Base-by-base conservation (phyloP, 92 coral and sea anemone genomes). In the Paramuricea clavata region DNA sequence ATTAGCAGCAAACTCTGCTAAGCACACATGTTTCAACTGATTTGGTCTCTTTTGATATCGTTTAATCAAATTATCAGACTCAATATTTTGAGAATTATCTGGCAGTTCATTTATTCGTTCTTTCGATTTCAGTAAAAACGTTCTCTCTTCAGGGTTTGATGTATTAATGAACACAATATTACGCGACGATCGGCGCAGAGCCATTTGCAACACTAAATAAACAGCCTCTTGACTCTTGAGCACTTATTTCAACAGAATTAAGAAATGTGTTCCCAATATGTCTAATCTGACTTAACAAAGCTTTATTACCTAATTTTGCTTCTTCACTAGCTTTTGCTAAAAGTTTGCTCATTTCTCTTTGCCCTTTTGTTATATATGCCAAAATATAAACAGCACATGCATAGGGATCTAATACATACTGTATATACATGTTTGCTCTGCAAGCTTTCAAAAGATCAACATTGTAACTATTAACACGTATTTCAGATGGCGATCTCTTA, bases 161-260 rank as follows among this genome's bases (percentile, higher is more conserved):
- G 91, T 93, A 47, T 86, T 93, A 39, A 93, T 88, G 74, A 93
- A 91, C 60, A 12, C 28, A 16, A 62, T 2, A 10, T 62, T 2
- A 9, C 34, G 34, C 1, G 70, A 56, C 1, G 93, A 81, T 69
- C 87, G 42, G 25, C 89, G 84, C 82, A 93, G 31, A 27, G 92
- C 91, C 87, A 93, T 90, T 91, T 93, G 94, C 69, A 93, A 84
- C 6, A 93, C 93, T 5, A 93, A 68, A 78, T 90, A 85, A 25
- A 61, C 92, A 11, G 93, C 92, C 56, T 93, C 95, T 52, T 93
- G 93, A 41, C 56, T 93, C 95, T 52, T 93, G 93, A 41, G 95
- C 92, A 90, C 91, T 87, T 5, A 90, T 88, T 74, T 91, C 94
- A 49, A 91, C 94, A 32, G 90, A 89, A 91, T 91, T 91, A 21